Conservation (phyloP, 2,888 invertebrate species). For the Adelphocoris suturalis region DNA sequence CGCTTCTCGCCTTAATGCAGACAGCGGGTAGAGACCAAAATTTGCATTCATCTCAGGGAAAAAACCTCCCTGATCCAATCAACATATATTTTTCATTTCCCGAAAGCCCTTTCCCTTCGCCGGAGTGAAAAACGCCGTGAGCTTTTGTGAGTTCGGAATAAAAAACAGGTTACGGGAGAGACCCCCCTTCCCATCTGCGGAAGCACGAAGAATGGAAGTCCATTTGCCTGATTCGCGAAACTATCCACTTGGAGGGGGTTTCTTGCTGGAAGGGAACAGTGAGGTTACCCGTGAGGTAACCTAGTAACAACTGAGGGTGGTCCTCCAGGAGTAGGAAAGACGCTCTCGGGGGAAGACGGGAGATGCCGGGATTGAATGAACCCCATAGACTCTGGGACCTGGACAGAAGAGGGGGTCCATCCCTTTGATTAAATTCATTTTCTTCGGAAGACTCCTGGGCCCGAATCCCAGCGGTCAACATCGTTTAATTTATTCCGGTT, state of each 20-base stretch:
- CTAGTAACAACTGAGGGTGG: conserved; percentile 9
- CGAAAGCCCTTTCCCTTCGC: conserved; percentile 18
- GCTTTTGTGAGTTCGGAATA: conserved; percentile 39
- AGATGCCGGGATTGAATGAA: conserved; percentile 29
- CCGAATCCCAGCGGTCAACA: conserved; percentile 8
- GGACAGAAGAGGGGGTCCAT: conserved; percentile 9
- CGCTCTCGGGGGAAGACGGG: background rate
- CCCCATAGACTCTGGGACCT: background rate
- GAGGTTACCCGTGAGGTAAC: background rate
- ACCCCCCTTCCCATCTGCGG: background rate
- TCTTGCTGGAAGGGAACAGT: background rate
- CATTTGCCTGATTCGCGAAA: conserved; percentile 34
- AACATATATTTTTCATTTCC: conserved; percentile 52
- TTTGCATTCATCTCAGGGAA: conserved; percentile 40
- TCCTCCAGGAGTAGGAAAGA: conserved; percentile 22
- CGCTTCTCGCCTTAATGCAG: background rate
- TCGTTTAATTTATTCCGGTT: conserved; percentile 17
- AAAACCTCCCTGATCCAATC: conserved; percentile 32
- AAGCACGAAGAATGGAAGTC: conserved; percentile 5
- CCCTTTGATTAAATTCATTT: conserved; percentile 36
- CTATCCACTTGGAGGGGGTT: conserved; percentile 2
- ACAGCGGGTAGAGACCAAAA: background rate
- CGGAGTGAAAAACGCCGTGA: conserved; percentile 7
- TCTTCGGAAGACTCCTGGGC: background rate
- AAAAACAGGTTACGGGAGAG: background rate